These are phyloP conservation scores for Syngnathus acus DNA, from an alignment of 2,797 vertebrate species.

Conservation along the genomic window DNA sequence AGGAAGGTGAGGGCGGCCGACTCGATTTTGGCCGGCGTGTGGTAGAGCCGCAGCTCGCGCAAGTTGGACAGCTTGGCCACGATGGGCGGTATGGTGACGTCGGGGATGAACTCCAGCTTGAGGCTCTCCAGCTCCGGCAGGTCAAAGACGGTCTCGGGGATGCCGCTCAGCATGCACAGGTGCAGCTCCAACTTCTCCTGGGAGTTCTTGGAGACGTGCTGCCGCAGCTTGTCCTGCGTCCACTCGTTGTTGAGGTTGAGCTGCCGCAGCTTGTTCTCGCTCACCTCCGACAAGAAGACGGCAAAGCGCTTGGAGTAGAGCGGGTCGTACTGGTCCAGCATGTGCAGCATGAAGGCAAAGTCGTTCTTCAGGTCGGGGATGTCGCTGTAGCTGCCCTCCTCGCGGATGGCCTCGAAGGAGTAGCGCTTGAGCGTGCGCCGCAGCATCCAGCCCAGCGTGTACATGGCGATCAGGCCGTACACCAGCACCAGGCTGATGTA, in stretches of 20 bases:
- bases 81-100: slow-evolving; percentile 95
- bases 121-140: slow-evolving; percentile 90
- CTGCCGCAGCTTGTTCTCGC: slow-evolving; percentile 96
- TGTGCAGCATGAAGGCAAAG: slow-evolving; percentile 98
- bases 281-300: slow-evolving; percentile 94
- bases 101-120: slow-evolving; percentile 93
- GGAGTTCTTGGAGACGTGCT: slow-evolving; percentile 92
- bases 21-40: slow-evolving; percentile 95
- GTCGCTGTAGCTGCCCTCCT: slow-evolving; percentile 97
- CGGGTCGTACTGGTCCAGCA: slow-evolving; percentile 96
- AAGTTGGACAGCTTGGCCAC: slow-evolving; percentile 92
- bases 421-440: slow-evolving; percentile 90
- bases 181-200: slow-evolving; percentile 96
- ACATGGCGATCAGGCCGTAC: slow-evolving; percentile 95
- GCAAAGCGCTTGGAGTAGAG: slow-evolving; percentile 97
- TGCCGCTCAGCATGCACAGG: slow-evolving; percentile 96
- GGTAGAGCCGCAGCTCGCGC: slow-evolving; percentile 94
- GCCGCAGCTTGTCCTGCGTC: slow-evolving; percentile 92
- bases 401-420: slow-evolving; percentile 93
- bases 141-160: slow-evolving; percentile 95
- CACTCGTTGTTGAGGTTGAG: slow-evolving; percentile 97
- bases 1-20: slow-evolving; percentile 94
- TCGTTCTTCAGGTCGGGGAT: slow-evolving; percentile 96
- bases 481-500: slow-evolving; percentile 92
- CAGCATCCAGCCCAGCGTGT: slow-evolving; percentile 96